Evolutionary conservation across 2,797 vertebrate species (phyloP).

Genomic region (Furcifer pardalis): DNA sequence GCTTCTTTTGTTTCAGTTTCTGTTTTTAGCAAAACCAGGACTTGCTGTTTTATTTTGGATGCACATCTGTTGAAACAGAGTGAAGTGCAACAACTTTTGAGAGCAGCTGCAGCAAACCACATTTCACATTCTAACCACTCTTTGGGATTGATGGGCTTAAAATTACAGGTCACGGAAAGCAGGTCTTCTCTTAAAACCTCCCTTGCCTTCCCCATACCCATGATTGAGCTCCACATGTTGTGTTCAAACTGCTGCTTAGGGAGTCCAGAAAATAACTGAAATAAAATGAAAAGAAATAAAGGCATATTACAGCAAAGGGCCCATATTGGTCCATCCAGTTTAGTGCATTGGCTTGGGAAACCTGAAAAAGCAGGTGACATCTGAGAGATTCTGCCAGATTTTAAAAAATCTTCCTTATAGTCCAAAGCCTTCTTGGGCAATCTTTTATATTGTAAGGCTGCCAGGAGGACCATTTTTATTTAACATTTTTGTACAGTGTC

Average conservation of each 20-base stretch:
- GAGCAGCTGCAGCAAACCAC: slow-evolving; percentile 51
- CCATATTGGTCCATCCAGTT: neutral
- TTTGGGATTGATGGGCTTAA: slow-evolving; percentile 59
- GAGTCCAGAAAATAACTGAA: neutral
- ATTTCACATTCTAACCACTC: slow-evolving; percentile 49
- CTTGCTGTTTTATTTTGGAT: slow-evolving; percentile 59
- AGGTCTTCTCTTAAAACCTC: slow-evolving; percentile 51
- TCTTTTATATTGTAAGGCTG: neutral
- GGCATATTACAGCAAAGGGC: neutral
- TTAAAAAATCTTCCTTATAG: neutral
- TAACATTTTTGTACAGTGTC: neutral
- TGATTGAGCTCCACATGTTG: neutral
- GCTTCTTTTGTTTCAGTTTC: neutral
- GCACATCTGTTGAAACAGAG: slow-evolving; percentile 60
- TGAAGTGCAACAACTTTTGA: slow-evolving; percentile 48
- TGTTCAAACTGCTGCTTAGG: slow-evolving; percentile 31
- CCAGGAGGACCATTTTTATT: neutral
- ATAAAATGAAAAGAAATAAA: neutral
- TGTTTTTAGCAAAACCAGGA: slow-evolving; percentile 29
- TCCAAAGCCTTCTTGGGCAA: neutral
- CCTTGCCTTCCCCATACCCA: neutral
- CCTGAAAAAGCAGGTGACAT: neutral
- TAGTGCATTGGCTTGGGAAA: neutral
- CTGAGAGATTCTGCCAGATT: neutral
- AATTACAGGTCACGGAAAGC: slow-evolving; percentile 59